Evolutionary conservation across 2,888 invertebrate species (phyloP), one percentile per base, ranked within the genome.

Genomic region (Acrobasis consociella): DNA sequence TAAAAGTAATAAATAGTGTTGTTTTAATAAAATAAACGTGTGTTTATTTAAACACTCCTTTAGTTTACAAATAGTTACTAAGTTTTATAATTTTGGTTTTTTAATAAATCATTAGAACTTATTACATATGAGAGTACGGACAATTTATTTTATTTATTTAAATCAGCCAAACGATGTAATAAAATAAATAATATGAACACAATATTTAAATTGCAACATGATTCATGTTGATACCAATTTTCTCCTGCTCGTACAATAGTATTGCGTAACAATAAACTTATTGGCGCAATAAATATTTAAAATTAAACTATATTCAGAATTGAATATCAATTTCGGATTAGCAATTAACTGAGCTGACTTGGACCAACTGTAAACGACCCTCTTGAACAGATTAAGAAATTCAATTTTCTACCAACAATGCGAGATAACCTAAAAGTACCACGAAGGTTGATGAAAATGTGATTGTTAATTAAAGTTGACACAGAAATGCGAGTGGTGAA

Each of bases 391-490:
- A 81, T 83, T 85, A 78, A 82, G 84, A 87, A 91, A 89, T 87
- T 85, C 85, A 89, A 89, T 89, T 85, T 83, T 65, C 68, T 71
- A 70, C 71, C 77, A 72, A 85, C 85, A 87, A 87, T 83, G 76
- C 77, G 75, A 80, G 87, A 89, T 86, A 89, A 83, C 82, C 79
- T 78, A 72, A 81, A 77, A 83, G 81, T 82, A 84, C 80, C 79
- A 69, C 75, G 77, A 81, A 83, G 83, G 83, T 85, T 86, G 87
- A 89, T 90, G 87, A 85, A 90, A 91, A 89, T 87, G 82, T 87
- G 86, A 90, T 91, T 90, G 87, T 83, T 91, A 92, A 92, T 91
- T 91, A 91, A 88, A 87, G 85, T 90, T 91, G 91, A 91, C 91
- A 91, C 85, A 90, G 89, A 92, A 91, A 89, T 86, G 81, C 86